These are phyloP conservation scores for Rhincodon typus DNA, from an alignment of 2,797 vertebrate species.

Conservation along the genomic window DNA sequence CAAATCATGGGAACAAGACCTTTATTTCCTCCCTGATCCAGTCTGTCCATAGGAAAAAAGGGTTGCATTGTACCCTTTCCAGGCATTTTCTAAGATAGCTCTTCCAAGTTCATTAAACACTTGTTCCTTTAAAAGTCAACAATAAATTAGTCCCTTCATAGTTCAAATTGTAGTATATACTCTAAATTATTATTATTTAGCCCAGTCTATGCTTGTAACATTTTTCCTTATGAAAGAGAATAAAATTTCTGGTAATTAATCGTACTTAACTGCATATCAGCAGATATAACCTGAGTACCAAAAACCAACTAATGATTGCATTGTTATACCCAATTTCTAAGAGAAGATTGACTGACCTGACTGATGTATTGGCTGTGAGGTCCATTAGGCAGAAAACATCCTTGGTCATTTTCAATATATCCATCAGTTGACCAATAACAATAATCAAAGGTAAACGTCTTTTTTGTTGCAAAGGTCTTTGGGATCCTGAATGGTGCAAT, in stretches of 20 bases:
- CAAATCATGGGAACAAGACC: slow-evolving; percentile 38
- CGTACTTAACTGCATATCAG: neutral
- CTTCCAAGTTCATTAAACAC: slow-evolving; percentile 36
- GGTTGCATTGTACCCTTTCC: slow-evolving; percentile 31
- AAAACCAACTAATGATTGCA: neutral
- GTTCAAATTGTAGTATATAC: neutral
- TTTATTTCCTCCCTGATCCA: slow-evolving; percentile 31
- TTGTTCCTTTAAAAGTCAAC: neutral
- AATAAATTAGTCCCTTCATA: neutral
- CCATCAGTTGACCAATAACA: slow-evolving; percentile 31
- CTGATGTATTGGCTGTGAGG: neutral
- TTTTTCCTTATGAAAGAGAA: neutral
- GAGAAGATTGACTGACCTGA: slow-evolving; percentile 15
- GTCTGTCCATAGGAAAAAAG: slow-evolving; percentile 35
- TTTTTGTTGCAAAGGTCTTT: neutral
- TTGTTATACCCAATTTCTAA: neutral
- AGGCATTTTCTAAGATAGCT: slow-evolving; percentile 32
- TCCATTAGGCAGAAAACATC: slow-evolving; percentile 29
- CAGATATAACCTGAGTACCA: neutral
- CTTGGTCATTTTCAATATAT: slow-evolving; percentile 18
- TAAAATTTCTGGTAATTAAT: neutral
- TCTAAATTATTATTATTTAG: neutral
- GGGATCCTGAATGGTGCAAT: slow-evolving; percentile 8
- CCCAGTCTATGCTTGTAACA: neutral
- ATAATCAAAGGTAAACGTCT: slow-evolving; percentile 21